Conservation (phyloP, 2,797 vertebrate genomes). For the Zenarchopterus dispar region DNA sequence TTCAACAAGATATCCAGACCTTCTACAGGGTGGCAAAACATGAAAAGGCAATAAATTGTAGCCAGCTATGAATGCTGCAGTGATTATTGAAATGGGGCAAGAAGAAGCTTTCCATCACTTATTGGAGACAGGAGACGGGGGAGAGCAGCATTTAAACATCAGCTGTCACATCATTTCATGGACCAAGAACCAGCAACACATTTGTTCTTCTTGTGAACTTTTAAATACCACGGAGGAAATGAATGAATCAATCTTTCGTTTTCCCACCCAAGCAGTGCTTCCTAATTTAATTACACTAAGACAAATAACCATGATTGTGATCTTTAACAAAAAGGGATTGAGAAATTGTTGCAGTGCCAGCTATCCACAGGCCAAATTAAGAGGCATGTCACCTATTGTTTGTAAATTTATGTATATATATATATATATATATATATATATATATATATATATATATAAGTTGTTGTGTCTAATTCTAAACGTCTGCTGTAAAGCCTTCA, state of each 20-base stretch:
- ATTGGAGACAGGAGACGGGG: constrained; percentile 23
- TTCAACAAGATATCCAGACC: constrained; percentile 13
- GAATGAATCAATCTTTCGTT: constrained; percentile 54
- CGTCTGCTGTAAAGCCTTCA: constrained; percentile 35
- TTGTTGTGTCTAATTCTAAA: background rate
- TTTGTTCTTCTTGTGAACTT: constrained; percentile 48
- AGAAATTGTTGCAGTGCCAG: constrained; percentile 11
- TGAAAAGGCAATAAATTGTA: constrained; percentile 33
- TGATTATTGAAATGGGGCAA: constrained; percentile 41
- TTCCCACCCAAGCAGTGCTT: constrained; percentile 48
- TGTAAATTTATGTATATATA: constrained; percentile 13
- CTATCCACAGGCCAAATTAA: constrained; percentile 24
- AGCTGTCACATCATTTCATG: constrained; percentile 61
- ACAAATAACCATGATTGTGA: constrained; percentile 42
- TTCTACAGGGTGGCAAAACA: constrained; percentile 24
- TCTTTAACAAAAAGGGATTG: constrained; percentile 5
- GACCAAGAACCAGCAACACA: constrained; percentile 29
- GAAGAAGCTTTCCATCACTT: constrained; percentile 42
- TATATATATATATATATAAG: constrained; percentile 11
- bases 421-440: too few species aligned
- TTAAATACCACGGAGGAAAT: constrained; percentile 63
- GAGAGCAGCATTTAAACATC: constrained; percentile 45
- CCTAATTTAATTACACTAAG: constrained; percentile 40
- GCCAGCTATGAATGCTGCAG: constrained; percentile 13
- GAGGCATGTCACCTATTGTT: background rate